phyloP scores from a whole-genome alignment of 1,140 invertebrate genomes.

The Phymastichus coffea region DNA sequence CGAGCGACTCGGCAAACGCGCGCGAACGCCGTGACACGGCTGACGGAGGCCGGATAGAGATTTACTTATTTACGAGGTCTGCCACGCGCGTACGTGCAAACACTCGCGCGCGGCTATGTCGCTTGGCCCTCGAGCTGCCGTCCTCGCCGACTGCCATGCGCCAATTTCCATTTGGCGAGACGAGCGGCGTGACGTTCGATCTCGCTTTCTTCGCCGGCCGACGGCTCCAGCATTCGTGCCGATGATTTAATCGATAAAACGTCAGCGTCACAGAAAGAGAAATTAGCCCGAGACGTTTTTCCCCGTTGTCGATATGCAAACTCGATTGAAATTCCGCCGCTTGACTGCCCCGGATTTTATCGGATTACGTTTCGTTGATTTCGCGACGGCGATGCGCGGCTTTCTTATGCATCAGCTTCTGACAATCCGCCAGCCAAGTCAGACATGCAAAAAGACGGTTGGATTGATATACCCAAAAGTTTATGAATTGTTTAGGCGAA shows the following conservation, averaged over 20 bases:
- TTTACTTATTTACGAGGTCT: slow-evolving; percentile 20
- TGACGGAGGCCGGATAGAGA: slow-evolving; percentile 1
- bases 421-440: neutral
- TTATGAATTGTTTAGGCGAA: slow-evolving; percentile 1
- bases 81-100: no score
- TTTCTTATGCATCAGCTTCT: slow-evolving; percentile 5
- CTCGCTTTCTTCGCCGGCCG: no score
- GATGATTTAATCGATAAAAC: no score
- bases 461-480: slow-evolving; percentile 1
- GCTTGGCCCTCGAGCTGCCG: no score
- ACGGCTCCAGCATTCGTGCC: no score
- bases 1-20: neutral
- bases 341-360: neutral
- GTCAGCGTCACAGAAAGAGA: no score
- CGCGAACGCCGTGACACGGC: neutral
- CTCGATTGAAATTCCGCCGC: neutral
- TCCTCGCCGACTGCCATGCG: no score
- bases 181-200: no score
- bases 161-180: no score
- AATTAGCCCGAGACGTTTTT: neutral
- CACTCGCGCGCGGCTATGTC: no score
- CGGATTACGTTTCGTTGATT: slow-evolving; percentile 6
- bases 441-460: neutral
- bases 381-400: neutral
- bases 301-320: neutral